Conservation (phyloP, 2,797 vertebrate genomes). For the Tachyglossus aculeatus region DNA sequence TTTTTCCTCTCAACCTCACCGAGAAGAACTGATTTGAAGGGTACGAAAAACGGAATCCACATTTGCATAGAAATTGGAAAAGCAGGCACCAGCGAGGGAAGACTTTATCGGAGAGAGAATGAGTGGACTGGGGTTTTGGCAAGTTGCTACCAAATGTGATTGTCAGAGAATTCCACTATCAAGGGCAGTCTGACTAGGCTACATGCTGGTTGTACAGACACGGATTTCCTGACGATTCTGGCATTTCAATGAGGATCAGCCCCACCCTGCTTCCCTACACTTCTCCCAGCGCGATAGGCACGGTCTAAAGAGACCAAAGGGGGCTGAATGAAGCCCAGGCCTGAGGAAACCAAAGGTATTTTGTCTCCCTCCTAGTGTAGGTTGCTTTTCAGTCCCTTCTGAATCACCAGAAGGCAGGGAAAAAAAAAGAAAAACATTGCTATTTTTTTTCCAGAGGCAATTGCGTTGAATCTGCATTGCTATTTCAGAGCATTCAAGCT, state of each 20-base stretch:
- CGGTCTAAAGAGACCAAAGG: fast-evolving
- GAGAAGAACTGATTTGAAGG: constrained; percentile 1
- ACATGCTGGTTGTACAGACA: not conserved
- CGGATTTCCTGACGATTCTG: not conserved
- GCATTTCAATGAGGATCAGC: constrained; percentile 12
- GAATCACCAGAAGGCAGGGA: not conserved
- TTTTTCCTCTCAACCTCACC: too few species aligned
- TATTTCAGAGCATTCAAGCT: not conserved
- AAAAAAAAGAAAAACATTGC: not conserved
- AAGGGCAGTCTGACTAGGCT: not conserved
- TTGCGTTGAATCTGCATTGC: not conserved
- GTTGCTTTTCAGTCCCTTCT: constrained; percentile 17
- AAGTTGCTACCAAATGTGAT: constrained; percentile 33
- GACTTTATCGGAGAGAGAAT: not conserved
- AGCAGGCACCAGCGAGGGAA: not conserved
- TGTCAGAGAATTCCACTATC: constrained; percentile 33
- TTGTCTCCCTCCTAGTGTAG: too few species aligned
- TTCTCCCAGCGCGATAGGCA: not conserved
- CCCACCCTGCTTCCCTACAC: not conserved
- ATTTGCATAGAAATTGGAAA: constrained; percentile 3
- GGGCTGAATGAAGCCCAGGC: not conserved
- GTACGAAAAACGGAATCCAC: constrained; percentile 5
- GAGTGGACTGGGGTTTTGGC: constrained; percentile 33
- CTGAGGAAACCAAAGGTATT: constrained; percentile 42
- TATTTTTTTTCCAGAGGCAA: not conserved